Evolutionary conservation across 2,888 invertebrate genomes (phyloP).

Genomic region (Acrocera orbiculus): DNA sequence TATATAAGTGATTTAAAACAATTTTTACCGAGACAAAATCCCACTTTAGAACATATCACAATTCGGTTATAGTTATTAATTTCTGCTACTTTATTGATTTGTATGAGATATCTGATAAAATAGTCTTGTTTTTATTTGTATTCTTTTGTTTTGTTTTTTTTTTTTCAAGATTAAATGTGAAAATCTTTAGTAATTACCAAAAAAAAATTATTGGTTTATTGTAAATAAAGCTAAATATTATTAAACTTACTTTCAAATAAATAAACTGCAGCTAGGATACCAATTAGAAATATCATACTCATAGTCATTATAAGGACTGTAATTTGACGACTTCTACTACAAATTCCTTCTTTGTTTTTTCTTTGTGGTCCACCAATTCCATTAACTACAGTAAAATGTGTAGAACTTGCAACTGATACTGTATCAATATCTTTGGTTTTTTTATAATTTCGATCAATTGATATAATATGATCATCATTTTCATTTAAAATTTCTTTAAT

Average conservation of each 20-base stretch:
- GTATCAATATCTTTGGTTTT: conserved; percentile 42
- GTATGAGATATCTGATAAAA: no score
- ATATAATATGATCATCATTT: background rate
- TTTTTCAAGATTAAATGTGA: no score
- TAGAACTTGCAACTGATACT: conserved; percentile 65
- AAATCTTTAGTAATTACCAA: no score
- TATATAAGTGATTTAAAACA: no score
- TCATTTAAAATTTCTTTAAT: background rate
- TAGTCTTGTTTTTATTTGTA: no score
- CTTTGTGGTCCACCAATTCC: conserved; percentile 46
- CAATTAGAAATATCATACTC: conserved; percentile 63
- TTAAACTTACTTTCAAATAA: conserved; percentile 63
- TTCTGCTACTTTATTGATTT: no score
- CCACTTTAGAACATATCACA: no score
- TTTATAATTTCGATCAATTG: conserved; percentile 26
- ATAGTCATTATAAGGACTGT: conserved; percentile 67
- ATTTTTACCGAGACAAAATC: no score
- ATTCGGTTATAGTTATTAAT: no score
- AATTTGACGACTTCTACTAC: conserved; percentile 57
- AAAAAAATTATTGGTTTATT: no score
- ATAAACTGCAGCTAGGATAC: conserved; percentile 63
- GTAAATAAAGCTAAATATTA: background rate
- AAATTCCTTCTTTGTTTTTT: conserved; percentile 49
- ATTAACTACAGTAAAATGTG: conserved; percentile 74
- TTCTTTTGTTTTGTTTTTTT: background rate